A percentile compares a stretch with the other conserved stretches of the same genome.
Evolutionary conservation across 2,113 vertebrate genomes (phyloP).

Genomic region (Nettapus auritus): DNA sequence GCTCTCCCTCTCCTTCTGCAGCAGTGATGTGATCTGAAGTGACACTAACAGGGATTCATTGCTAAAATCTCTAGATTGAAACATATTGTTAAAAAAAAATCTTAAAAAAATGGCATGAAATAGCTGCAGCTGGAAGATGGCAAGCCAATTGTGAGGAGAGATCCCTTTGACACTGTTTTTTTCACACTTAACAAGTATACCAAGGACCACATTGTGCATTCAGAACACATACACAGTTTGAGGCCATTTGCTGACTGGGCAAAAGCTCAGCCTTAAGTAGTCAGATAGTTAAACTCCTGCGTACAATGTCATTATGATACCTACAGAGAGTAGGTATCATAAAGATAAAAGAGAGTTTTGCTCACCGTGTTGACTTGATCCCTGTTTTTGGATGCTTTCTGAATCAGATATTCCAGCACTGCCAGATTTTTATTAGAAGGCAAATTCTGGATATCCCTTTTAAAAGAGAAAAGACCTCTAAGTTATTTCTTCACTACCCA

Average conservation of each 20-base stretch:
- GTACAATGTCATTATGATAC: rapidly evolving
- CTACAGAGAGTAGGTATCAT: too few species aligned
- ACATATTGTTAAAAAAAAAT: not conserved
- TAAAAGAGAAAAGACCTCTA: not conserved
- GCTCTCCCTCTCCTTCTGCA: not conserved
- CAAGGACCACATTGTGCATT: not conserved
- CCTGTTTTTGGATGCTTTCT: not conserved
- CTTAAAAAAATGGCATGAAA: not conserved
- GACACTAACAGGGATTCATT: not conserved
- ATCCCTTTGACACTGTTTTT: not conserved
- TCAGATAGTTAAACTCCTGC: not conserved
- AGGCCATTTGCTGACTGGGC: not conserved
- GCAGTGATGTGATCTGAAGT: not conserved
- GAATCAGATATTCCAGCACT: not conserved
- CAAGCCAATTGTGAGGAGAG: not conserved
- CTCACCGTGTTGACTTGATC: not conserved
- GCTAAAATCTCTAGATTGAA: not conserved
- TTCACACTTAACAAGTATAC: not conserved
- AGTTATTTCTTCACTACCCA: not conserved
- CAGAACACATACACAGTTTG: rapidly evolving
- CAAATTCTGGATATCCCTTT: not conserved
- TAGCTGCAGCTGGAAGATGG: not conserved
- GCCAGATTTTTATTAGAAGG: not conserved
- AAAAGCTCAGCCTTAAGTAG: not conserved
- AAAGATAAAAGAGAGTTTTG: not conserved